phyloP scores from a whole-genome alignment of 2,113 vertebrate species.

The Aphyosemion australe region DNA sequence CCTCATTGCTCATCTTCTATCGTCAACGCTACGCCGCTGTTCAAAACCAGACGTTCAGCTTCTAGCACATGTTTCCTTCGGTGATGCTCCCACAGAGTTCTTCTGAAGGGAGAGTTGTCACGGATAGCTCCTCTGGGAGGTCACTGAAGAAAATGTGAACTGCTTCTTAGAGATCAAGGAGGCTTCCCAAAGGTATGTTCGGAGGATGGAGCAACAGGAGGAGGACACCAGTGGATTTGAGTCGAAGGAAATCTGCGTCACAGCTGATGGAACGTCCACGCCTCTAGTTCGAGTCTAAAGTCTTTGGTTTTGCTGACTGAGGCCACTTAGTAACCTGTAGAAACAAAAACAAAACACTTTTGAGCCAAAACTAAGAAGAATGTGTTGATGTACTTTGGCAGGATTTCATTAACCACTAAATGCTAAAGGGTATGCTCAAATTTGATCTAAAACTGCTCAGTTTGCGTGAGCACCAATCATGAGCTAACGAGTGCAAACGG shows the following conservation, averaged over 20 bases:
- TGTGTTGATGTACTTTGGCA: no score
- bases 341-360: background rate
- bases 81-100: slow-evolving; percentile 26
- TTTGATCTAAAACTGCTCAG: slow-evolving; percentile 9
- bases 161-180: slow-evolving; percentile 5
- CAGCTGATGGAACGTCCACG: slow-evolving; percentile 1
- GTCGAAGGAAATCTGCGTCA: background rate
- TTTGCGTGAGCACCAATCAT: slow-evolving; percentile 35
- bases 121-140: slow-evolving; percentile 15
- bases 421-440: background rate
- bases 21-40: slow-evolving; percentile 49
- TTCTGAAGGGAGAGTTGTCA: slow-evolving; percentile 28
- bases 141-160: background rate
- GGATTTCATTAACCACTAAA: background rate
- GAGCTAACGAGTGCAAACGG: slow-evolving; percentile 49
- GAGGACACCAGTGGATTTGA: slow-evolving; percentile 8
- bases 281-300: background rate
- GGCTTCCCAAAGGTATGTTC: slow-evolving; percentile 1
- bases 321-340: slow-evolving; percentile 32
- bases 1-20: slow-evolving; percentile 92
- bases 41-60: slow-evolving; percentile 38
- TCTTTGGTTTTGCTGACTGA: slow-evolving; percentile 1
- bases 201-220: background rate
- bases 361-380: background rate
- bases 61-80: slow-evolving; percentile 72